Evolutionary conservation across 2,797 vertebrate genomes (phyloP).

Genomic region (Urophycis tenuis): DNA sequence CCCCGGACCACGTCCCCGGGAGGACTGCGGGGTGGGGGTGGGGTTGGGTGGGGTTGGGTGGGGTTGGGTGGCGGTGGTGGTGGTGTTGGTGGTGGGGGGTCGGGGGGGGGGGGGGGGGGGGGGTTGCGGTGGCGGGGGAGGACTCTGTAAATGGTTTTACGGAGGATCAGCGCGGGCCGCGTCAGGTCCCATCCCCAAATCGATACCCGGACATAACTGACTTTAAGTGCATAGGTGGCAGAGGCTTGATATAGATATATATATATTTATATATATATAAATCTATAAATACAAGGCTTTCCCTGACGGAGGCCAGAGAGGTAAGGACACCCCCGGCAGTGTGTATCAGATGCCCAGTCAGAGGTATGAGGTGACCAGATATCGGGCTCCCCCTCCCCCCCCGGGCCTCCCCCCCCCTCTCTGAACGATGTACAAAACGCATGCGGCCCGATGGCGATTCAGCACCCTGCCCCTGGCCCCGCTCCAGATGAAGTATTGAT

Average conservation of each 20-base stretch:
- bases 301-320: constrained; percentile 7
- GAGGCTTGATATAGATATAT: constrained; percentile 13
- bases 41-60: too few species aligned
- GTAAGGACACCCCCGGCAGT: constrained; percentile 12
- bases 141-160: constrained; percentile 55
- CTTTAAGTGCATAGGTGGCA: constrained; percentile 32
- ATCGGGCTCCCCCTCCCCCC: neutral
- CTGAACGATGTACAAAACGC: constrained; percentile 59
- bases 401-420: constrained; percentile 31
- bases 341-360: constrained; percentile 9
- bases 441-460: constrained; percentile 46
- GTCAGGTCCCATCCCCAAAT: constrained; percentile 38
- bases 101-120: constrained; percentile 19
- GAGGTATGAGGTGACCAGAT: constrained; percentile 28
- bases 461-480: constrained; percentile 68
- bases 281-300: neutral
- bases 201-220: constrained; percentile 34
- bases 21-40: constrained; percentile 53
- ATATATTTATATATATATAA: neutral
- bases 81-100: constrained; percentile 29
- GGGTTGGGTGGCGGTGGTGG: constrained; percentile 7
- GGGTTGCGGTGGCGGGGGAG: constrained; percentile 24
- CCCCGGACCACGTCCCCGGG: constrained; percentile 33
- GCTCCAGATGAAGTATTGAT: constrained; percentile 97
- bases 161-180: constrained; percentile 41